Evolutionary conservation across 2,113 vertebrate genomes (phyloP).

Genomic region (Elephas maximus): DNA sequence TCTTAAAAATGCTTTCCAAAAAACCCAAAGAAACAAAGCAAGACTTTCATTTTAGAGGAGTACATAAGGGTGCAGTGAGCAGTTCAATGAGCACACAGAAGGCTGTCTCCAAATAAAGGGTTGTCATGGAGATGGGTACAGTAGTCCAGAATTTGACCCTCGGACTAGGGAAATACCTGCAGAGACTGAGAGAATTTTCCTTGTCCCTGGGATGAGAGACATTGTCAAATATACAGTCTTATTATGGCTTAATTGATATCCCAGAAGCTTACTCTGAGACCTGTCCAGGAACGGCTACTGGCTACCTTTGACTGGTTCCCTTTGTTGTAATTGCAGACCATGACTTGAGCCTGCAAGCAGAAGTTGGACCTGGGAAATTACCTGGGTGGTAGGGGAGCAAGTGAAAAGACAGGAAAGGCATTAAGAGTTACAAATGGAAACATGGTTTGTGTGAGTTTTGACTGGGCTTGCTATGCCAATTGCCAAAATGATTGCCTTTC

Average conservation of each 20-base stretch:
- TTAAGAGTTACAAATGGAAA: neutral
- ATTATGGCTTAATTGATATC: neutral
- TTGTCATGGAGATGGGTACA: neutral
- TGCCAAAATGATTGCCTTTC: neutral
- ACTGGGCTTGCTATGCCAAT: neutral
- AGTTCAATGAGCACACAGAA: neutral
- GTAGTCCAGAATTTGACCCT: neutral
- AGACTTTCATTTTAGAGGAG: neutral
- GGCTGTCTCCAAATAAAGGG: neutral
- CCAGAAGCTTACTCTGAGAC: conserved; percentile 9
- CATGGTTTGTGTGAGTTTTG: neutral
- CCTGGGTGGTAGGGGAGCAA: neutral
- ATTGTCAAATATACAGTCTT: neutral
- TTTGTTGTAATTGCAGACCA: neutral
- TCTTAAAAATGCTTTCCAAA: conserved; percentile 2
- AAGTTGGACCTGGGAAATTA: neutral
- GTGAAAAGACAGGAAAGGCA: neutral
- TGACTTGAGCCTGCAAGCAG: neutral
- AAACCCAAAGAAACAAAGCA: neutral
- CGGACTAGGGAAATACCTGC: neutral
- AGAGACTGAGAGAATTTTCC: neutral
- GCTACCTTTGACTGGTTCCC: neutral
- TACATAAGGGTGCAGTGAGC: neutral
- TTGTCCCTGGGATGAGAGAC: neutral
- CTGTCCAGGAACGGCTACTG: neutral